These are phyloP conservation scores for Leptarthrus brevirostris DNA, from an alignment of 2,888 invertebrate genomes.

Conservation along the genomic window DNA sequence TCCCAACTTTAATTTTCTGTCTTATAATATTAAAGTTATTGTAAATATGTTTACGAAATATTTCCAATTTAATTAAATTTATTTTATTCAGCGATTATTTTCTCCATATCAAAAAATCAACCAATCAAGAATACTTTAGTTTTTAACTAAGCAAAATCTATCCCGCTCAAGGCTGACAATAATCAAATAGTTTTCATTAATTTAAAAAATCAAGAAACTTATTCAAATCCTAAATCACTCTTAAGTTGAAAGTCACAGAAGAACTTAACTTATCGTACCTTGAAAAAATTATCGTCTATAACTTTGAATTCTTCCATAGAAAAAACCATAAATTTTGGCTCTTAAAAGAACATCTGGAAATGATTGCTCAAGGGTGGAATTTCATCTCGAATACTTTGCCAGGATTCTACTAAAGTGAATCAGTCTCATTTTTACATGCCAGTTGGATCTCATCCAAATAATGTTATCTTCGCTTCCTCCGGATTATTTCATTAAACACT, in stretches of 20 bases:
- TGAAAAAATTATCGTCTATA: constrained; percentile 45
- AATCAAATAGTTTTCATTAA: too few species aligned
- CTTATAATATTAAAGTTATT: too few species aligned
- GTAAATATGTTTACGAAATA: too few species aligned
- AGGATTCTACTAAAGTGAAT: constrained; percentile 52
- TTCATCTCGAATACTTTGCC: constrained; percentile 53
- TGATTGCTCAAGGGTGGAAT: constrained; percentile 54
- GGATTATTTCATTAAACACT: constrained; percentile 53
- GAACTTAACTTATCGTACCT: constrained; percentile 34
- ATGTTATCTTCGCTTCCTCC: constrained; percentile 50
- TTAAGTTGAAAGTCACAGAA: constrained; percentile 14
- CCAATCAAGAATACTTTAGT: too few species aligned
- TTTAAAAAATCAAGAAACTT: neutral
- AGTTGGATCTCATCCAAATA: constrained; percentile 53
- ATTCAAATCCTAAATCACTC: constrained; percentile 38
- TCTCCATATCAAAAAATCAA: too few species aligned
- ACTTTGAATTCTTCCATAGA: constrained; percentile 19
- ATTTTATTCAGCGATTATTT: too few species aligned
- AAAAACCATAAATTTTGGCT: constrained; percentile 53
- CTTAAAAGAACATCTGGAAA: constrained; percentile 54
- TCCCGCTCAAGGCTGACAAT: too few species aligned
- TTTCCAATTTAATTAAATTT: too few species aligned
- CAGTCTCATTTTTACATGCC: constrained; percentile 53
- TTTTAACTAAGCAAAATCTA: too few species aligned
- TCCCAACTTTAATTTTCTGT: too few species aligned